phyloP scores from a whole-genome alignment of 2,797 vertebrate species.

The Xyrichtys novacula region DNA sequence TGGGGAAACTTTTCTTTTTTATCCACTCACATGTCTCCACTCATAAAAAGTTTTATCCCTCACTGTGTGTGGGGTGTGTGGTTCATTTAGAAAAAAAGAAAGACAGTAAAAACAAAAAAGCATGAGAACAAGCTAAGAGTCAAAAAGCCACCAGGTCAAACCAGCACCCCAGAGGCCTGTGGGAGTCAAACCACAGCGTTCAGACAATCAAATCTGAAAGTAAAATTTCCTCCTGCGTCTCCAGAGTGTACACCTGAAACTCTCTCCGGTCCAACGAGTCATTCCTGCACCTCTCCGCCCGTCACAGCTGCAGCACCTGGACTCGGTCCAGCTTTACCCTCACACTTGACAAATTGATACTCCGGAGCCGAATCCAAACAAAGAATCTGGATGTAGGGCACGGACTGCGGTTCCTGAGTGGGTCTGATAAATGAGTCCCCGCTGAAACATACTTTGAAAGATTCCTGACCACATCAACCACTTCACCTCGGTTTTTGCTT shows the following conservation, averaged over 20 bases:
- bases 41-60: too few relatives aligned
- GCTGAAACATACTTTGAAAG: not conserved
- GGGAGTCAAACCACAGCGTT: constrained; percentile 24
- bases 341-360: constrained; percentile 47
- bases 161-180: not conserved
- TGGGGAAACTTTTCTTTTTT: too few relatives aligned
- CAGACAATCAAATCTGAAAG: constrained; percentile 15
- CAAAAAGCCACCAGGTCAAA: too few relatives aligned
- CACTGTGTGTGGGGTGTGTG: too few relatives aligned
- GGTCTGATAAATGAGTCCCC: constrained; percentile 41
- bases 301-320: constrained; percentile 47
- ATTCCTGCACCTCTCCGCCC: not conserved
- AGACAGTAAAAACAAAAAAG: not conserved
- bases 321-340: constrained; percentile 24
- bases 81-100: too few relatives aligned
- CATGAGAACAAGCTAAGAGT: not conserved
- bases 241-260: constrained; percentile 8
- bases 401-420: constrained; percentile 24
- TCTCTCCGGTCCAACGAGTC: constrained; percentile 3
- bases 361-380: constrained; percentile 33
- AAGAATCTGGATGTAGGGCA: constrained; percentile 25
- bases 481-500: constrained; percentile 15
- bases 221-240: constrained; percentile 24
- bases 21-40: too few relatives aligned
- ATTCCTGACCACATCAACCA: constrained; percentile 42